These are phyloP conservation scores for Pachyuromys duprasi DNA, from an alignment of 2,797 vertebrate genomes.

Conservation along the genomic window DNA sequence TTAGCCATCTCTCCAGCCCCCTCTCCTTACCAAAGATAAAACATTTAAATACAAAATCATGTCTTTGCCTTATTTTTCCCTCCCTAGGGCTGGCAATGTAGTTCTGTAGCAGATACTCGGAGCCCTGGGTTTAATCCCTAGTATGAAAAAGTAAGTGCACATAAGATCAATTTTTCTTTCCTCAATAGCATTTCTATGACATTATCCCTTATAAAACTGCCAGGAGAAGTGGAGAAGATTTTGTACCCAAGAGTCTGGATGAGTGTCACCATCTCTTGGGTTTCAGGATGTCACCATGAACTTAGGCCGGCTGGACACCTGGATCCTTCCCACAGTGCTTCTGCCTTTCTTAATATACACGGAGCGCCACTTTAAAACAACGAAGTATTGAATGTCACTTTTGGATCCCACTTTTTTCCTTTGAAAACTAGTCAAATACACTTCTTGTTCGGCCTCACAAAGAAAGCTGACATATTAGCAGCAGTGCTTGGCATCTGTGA, in stretches of 20 bases:
- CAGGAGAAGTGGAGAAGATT: neutral
- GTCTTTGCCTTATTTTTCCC: neutral
- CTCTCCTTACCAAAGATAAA: neutral
- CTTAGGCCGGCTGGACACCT: neutral
- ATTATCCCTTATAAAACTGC: neutral
- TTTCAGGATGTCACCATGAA: neutral
- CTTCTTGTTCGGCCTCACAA: neutral
- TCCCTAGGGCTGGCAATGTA: neutral
- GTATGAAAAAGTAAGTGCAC: neutral
- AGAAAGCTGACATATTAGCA: neutral
- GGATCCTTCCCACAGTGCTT: neutral
- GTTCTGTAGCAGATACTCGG: neutral
- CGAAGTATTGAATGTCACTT: neutral
- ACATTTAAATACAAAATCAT: neutral
- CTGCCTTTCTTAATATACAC: neutral
- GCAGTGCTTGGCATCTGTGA: neutral
- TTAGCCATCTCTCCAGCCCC: too few relatives aligned
- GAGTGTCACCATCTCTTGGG: neutral
- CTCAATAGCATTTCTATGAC: neutral
- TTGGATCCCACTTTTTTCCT: neutral
- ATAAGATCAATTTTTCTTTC: neutral
- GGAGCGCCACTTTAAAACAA: slow-evolving; percentile 11
- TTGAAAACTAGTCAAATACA: neutral
- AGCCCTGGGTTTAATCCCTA: neutral
- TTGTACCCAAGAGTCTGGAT: neutral